Evolutionary conservation across 2,113 vertebrate genomes (phyloP).

Genomic region (Phyllostomus discolor): DNA sequence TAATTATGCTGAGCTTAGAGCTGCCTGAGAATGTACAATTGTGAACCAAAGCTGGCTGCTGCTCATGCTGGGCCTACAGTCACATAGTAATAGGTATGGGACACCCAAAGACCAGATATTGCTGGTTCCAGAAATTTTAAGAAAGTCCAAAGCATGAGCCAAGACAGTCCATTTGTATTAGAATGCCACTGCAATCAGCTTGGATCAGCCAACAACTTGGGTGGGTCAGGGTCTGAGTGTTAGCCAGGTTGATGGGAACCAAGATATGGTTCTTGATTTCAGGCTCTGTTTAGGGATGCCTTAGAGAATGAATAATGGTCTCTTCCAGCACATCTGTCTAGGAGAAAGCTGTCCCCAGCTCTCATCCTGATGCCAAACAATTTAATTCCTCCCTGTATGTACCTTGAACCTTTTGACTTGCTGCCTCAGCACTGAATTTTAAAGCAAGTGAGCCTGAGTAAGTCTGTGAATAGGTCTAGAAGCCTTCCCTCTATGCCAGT

Average conservation of each 20-base stretch:
- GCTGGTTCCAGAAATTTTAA: not conserved
- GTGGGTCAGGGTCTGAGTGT: not conserved
- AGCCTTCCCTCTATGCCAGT: not conserved
- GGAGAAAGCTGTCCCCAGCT: not conserved
- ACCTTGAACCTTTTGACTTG: not conserved
- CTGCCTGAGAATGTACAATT: not conserved
- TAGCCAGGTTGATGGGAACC: not conserved
- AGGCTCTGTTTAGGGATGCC: not conserved
- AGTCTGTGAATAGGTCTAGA: not conserved
- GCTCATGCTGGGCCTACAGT: not conserved
- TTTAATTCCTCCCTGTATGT: not conserved
- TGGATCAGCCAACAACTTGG: not conserved
- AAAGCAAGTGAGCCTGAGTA: not conserved
- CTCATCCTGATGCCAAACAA: not conserved
- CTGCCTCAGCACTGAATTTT: not conserved
- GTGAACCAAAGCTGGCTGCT: not conserved
- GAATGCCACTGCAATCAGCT: not conserved
- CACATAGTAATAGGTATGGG: not conserved
- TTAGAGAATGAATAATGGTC: not conserved
- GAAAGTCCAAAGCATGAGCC: not conserved
- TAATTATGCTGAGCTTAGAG: not conserved
- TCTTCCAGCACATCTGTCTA: not conserved
- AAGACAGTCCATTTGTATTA: not conserved
- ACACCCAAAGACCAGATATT: not conserved
- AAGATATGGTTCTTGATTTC: not conserved